Conservation (phyloP, 2,113 vertebrate species). For the Acanthochromis polyacanthus region DNA sequence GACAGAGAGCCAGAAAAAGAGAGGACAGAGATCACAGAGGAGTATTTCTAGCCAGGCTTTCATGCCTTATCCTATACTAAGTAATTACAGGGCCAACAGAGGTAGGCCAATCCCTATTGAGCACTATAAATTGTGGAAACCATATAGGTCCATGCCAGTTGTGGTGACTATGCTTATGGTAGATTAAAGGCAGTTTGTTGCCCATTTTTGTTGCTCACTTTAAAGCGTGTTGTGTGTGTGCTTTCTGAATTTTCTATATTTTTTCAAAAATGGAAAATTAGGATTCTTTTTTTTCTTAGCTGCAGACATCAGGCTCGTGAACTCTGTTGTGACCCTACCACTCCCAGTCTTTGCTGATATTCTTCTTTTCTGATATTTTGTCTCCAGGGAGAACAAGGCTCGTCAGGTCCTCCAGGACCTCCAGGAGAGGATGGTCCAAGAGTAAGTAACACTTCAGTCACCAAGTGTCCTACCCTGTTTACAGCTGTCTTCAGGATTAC, state of each 20-base stretch:
- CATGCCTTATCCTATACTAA: conserved; percentile 72
- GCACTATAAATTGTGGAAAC: conserved; percentile 69
- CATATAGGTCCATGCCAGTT: conserved; percentile 65
- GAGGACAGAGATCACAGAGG: conserved; percentile 71
- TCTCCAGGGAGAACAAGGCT: conserved; percentile 91
- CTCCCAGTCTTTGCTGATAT: conserved; percentile 23
- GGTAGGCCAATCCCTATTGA: conserved; percentile 57
- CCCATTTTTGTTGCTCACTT: conserved; percentile 46
- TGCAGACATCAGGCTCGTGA: neutral
- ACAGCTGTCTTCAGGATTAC: neutral
- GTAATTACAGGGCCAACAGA: conserved; percentile 80
- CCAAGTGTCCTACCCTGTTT: neutral
- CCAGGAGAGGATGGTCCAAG: conserved; percentile 96
- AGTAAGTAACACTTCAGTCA: conserved; percentile 82
- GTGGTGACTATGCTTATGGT: conserved; percentile 56
- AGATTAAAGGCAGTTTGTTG: conserved; percentile 66
- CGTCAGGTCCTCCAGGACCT: conserved; percentile 92
- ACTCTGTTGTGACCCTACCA: conserved; percentile 16
- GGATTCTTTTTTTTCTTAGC: conserved; percentile 4
- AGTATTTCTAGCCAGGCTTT: conserved; percentile 73
- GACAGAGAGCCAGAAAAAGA: conserved; percentile 35
- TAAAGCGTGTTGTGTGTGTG: conserved; percentile 18
- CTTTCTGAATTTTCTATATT: conserved; percentile 32
- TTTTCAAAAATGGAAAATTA: conserved; percentile 12
- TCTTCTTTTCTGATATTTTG: conserved; percentile 32